These are phyloP conservation scores for Volucella inanis DNA, from an alignment of 2,888 invertebrate species.

Conservation along the genomic window DNA sequence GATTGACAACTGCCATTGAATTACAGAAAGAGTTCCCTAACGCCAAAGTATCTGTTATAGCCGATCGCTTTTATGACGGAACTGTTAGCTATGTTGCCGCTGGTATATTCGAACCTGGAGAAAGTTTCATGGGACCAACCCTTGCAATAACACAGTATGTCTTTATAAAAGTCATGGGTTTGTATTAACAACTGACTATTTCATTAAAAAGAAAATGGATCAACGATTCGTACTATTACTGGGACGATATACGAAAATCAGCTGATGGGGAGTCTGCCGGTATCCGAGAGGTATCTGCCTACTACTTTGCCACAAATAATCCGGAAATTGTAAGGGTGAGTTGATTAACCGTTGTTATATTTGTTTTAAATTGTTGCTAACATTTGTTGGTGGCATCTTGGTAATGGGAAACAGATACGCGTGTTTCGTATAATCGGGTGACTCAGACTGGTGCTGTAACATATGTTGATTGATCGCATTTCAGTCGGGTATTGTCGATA, in stretches of 20 bases:
- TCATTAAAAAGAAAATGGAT: slow-evolving; percentile 88
- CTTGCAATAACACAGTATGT: too few relatives aligned
- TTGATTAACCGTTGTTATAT: too few relatives aligned
- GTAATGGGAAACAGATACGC: too few relatives aligned
- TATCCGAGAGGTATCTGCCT: slow-evolving; percentile 89
- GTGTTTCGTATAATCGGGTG: too few relatives aligned
- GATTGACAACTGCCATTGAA: slow-evolving; percentile 90
- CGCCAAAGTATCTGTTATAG: slow-evolving; percentile 88
- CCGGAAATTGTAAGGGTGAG: slow-evolving; percentile 83
- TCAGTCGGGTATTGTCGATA: too few relatives aligned
- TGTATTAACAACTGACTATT: too few relatives aligned
- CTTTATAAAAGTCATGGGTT: too few relatives aligned
- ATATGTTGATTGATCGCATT: too few relatives aligned
- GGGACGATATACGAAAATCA: slow-evolving; percentile 87
- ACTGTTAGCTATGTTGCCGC: slow-evolving; percentile 94
- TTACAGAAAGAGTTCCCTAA: slow-evolving; percentile 88
- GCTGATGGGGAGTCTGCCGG: slow-evolving; percentile 88
- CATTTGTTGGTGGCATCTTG: too few relatives aligned
- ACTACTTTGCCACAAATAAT: slow-evolving; percentile 89
- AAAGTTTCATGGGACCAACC: slow-evolving; percentile 86
- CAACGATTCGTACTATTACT: slow-evolving; percentile 89
- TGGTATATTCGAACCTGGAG: slow-evolving; percentile 92
- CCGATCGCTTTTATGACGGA: slow-evolving; percentile 89
- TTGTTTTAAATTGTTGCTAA: too few relatives aligned
- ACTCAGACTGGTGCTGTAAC: too few relatives aligned